Evolutionary conservation across 2,113 vertebrate species (phyloP).

Genomic region (Salvelinus fontinalis): DNA sequence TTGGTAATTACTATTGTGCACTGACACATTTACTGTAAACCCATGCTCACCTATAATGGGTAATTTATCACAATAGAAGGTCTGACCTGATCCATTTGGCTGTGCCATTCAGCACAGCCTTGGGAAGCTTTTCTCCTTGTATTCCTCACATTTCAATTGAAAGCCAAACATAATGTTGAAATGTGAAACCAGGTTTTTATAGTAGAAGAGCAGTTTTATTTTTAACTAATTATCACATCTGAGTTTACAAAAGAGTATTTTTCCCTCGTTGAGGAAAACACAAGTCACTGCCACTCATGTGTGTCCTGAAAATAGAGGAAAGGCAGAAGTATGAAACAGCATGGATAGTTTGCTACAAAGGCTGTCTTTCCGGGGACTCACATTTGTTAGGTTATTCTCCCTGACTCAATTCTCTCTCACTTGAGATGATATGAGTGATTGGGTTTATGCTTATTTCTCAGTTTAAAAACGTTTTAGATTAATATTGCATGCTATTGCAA

Average conservation of each 20-base stretch:
- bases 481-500: not conserved
- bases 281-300: not conserved
- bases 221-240: not conserved
- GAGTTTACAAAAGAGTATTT: too few species aligned
- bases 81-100: not conserved
- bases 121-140: not conserved
- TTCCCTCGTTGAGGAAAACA: not conserved
- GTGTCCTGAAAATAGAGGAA: not conserved
- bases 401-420: not conserved
- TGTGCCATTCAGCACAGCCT: not conserved
- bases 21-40: not conserved
- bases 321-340: constrained; percentile 6
- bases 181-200: not conserved
- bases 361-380: constrained; percentile 1
- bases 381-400: not conserved
- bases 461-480: too few species aligned
- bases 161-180: not conserved
- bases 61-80: not conserved
- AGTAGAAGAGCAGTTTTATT: not conserved
- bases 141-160: not conserved
- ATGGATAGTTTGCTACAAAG: constrained; percentile 2
- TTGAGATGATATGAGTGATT: too few species aligned
- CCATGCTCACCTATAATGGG: not conserved
- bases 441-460: too few species aligned
- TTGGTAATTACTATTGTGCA: not conserved